Base-by-base conservation (phyloP, 2,888 invertebrate species). In the Epinotia demarniana region DNA sequence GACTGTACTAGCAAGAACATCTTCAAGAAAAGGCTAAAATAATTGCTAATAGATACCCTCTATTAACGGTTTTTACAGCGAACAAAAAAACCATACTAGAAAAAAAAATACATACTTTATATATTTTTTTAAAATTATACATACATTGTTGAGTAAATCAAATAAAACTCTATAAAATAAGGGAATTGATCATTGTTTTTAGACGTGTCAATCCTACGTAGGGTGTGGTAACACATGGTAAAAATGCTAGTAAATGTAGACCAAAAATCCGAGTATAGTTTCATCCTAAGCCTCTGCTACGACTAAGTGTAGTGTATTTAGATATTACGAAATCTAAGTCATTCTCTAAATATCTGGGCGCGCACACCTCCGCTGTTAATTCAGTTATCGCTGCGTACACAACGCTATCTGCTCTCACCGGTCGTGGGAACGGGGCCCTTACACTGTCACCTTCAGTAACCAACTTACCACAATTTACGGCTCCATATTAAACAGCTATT, bases 391-490 rank as follows among this genome's bases (percentile, higher is more conserved):
- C 73, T 71, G 73, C 76, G 83, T 83, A 82, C 89, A 90, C 88
- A 88, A 76, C 78, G 80, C 81, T 88, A 87, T 84, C 87, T 73
- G 77, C 72, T 77, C 80, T 77, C 82, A 84, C 83, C 81, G 82
- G 82, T 83, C 90, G 92, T 92, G 92, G 87, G 92, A 92, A 92
- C 80, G 83, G 76, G 82, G 81, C 77, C 79, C 79, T 81, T 81
- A 85, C 84, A 86, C 81, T 75, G 82, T 85, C 83, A 81, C 81
- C 82, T 83, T 84, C 80, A 79, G 77, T 79, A 81, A 80, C 80
- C 78, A 81, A 77, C 79, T 77, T 74, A 23, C 53, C 11, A 19
- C 33, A 62, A 53, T 61, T 53, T 33, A 68, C 58, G 19, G 58
- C 43, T 58, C 58, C 46, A 12, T 58, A 43, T 39, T 33, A 62